Evolutionary conservation across 1,140 invertebrate species (phyloP), one percentile per base, ranked within the genome.

Genomic region (Grapholita molesta): DNA sequence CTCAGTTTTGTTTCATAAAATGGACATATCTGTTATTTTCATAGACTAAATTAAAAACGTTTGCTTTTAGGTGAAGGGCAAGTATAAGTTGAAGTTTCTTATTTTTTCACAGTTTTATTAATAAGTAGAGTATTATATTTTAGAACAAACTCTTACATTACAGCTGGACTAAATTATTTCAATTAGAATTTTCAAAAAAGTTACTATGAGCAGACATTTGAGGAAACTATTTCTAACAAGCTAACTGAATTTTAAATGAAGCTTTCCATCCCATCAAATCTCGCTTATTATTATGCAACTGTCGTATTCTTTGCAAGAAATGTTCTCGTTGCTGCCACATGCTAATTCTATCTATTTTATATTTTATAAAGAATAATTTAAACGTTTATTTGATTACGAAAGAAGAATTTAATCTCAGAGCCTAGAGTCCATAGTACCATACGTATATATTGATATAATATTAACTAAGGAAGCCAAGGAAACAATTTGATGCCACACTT

Each of bases 401-500:
- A 15, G 15, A 48, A 48, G 42, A 48, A 48, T 48, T 48, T 48
- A 48, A 48, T 48, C 18, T 21, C 15, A 48, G 42, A 48, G 18
- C 6, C 42, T 48, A 21, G 42, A 48, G 74, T 74, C 38, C 28
- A 69, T 15, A 38, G 9, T 48, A 48, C 9, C 18, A 48, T 48
- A 48, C 42, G n/a, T 48, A 48, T 48, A 21, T 48, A 48, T 48
- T 48, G 42, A 18, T 48, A 21, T 48, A n/a, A n/a, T n/a, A 48
- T 21, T 18, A 2, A n/a, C 42, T 15, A 48, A 9, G 42, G 18
- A 48, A 48, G 18, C 15, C 15, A 21, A 48, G 42, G 68, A 73
- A 76, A 77, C 74, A 79, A 75, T 73, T 57, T 68, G 53, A 64
- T 69, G 66, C 73, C 67, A 75, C 74, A 55, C 67, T 71, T 75